Conservation (phyloP, 2,113 vertebrate genomes). For the Enhydra lutris region DNA sequence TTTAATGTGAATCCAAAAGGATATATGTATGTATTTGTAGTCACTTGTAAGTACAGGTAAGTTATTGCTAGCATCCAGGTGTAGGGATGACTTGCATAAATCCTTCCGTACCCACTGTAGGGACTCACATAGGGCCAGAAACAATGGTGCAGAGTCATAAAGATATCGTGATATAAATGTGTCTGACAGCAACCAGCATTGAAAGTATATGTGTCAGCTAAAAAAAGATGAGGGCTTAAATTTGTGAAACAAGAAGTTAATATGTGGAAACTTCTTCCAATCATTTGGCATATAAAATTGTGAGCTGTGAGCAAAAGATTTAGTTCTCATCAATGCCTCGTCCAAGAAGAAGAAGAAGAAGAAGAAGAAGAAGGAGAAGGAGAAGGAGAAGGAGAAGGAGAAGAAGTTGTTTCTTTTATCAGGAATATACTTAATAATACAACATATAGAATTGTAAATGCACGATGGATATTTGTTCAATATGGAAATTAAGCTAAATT, state of each 20-base stretch:
- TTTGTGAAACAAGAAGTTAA: neutral
- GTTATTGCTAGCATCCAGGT: neutral
- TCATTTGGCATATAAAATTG: neutral
- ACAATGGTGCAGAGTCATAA: neutral
- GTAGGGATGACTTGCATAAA: neutral
- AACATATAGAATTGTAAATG: neutral
- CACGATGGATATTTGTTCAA: neutral
- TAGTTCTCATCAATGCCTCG: neutral
- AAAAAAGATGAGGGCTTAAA: neutral
- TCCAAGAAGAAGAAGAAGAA: neutral
- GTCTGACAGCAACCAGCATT: neutral
- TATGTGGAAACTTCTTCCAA: neutral
- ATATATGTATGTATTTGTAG: neutral
- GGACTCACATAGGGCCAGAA: neutral
- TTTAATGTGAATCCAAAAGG: neutral
- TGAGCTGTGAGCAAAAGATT: neutral
- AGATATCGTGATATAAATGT: no score
- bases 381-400: no score
- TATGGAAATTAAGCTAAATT: neutral
- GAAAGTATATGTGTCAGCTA: neutral
- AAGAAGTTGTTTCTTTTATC: neutral
- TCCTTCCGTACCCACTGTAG: neutral
- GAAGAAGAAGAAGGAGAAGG: no score
- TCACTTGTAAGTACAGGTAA: neutral
- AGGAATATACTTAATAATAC: neutral